phyloP scores from a whole-genome alignment of 1,140 invertebrate genomes.

The Meteorus sp. region DNA sequence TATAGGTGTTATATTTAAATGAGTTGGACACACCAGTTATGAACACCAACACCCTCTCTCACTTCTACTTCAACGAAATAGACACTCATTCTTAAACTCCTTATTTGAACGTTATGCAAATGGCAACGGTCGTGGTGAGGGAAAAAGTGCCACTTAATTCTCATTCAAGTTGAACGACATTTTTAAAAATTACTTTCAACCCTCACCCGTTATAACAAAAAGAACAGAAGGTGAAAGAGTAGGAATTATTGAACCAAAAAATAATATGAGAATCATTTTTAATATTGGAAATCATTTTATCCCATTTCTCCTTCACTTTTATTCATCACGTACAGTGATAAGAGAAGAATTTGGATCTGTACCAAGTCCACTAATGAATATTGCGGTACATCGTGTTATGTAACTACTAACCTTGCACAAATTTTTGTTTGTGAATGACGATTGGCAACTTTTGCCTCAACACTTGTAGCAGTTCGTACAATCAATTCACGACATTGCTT shows the following conservation, averaged over 20 bases:
- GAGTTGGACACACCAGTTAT: constrained; percentile 36
- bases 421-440: constrained; percentile 27
- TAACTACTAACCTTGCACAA: constrained; percentile 11
- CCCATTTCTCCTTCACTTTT: too few relatives aligned
- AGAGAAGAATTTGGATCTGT: too few relatives aligned
- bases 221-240: too few relatives aligned
- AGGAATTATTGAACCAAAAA: too few relatives aligned
- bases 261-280: too few relatives aligned
- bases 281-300: too few relatives aligned
- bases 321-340: too few relatives aligned
- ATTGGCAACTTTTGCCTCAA: constrained; percentile 44
- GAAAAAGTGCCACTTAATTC: not conserved
- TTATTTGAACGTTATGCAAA: constrained; percentile 49
- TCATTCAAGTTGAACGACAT: too few relatives aligned
- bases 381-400: not conserved
- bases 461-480: constrained; percentile 66
- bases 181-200: too few relatives aligned
- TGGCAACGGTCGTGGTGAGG: too few relatives aligned
- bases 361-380: too few relatives aligned
- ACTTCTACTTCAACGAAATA: constrained; percentile 36
- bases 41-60: constrained; percentile 24
- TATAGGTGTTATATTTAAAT: constrained; percentile 52
- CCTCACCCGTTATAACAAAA: too few relatives aligned
- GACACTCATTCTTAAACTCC: constrained; percentile 43
- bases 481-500: constrained; percentile 76